These are phyloP conservation scores for Muraenolepis orangiensis DNA, from an alignment of 2,797 vertebrate species.

Conservation along the genomic window DNA sequence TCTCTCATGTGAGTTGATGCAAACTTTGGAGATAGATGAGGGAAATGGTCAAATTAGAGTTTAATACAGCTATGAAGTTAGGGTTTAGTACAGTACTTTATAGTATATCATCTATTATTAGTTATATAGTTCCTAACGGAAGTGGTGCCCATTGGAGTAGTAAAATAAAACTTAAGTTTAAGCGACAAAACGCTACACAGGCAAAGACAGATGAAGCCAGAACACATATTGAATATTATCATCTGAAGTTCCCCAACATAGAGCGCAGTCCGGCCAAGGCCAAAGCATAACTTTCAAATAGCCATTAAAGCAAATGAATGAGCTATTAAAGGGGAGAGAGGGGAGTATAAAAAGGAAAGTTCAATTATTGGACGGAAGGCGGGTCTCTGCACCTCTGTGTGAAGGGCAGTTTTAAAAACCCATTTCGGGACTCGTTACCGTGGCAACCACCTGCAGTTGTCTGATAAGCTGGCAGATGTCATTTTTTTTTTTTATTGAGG, in stretches of 20 bases:
- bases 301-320: conserved; percentile 46
- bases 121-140: no score
- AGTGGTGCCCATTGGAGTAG: no score
- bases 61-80: no score
- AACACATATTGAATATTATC: not conserved
- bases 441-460: not conserved
- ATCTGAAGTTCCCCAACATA: not conserved
- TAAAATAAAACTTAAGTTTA: no score
- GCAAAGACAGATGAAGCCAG: no score
- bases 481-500: not conserved
- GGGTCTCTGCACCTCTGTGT: conserved; percentile 7
- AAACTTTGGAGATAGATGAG: no score
- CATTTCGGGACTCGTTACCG: conserved; percentile 10
- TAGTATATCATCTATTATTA: no score
- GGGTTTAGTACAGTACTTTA: no score
- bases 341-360: conserved; percentile 37
- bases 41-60: no score
- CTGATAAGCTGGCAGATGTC: not conserved
- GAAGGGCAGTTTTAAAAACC: conserved; percentile 18
- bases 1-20: no score
- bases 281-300: conserved; percentile 47
- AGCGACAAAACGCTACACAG: no score
- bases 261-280: no score
- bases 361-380: conserved; percentile 19
- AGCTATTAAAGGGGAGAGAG: conserved; percentile 47